Conservation (phyloP, 1,140 invertebrate genomes). For the Cyclina sinensis region DNA sequence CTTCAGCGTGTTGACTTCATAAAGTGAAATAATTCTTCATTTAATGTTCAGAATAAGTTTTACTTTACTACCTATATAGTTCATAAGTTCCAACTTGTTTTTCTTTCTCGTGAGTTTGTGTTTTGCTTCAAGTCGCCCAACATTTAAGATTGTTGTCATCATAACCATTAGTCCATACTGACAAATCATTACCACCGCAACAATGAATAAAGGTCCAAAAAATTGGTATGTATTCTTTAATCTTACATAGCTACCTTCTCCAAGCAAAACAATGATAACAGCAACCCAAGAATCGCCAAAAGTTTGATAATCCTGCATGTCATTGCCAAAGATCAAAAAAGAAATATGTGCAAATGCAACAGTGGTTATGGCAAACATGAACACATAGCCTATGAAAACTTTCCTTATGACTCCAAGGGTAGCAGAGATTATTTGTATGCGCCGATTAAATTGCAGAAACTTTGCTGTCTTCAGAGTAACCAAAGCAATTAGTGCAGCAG, state of each 20-base stretch:
- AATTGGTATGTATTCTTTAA: background rate
- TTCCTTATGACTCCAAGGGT: background rate
- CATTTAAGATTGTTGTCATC: conserved; percentile 51
- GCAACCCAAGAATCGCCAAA: conserved; percentile 31
- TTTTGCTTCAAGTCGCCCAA: background rate
- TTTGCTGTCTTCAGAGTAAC: conserved; percentile 62
- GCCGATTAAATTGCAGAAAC: conserved; percentile 55
- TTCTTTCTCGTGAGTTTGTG: conserved; percentile 3
- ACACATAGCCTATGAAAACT: conserved; percentile 1
- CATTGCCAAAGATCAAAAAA: conserved; percentile 46
- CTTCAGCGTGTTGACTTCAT: too few species aligned
- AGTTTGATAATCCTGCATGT: conserved; percentile 18
- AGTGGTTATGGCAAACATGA: conserved; percentile 23
- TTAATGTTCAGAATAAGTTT: conserved; percentile 24
- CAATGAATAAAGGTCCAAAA: conserved; percentile 54
- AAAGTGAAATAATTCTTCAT: too few species aligned
- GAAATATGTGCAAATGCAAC: conserved; percentile 53
- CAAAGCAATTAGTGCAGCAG: conserved; percentile 25
- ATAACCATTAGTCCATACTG: conserved; percentile 35
- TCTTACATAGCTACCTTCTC: conserved; percentile 44
- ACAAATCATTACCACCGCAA: conserved; percentile 32
- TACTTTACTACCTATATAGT: conserved; percentile 19
- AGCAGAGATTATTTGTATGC: background rate
- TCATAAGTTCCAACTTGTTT: conserved; percentile 2
- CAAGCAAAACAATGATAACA: conserved; percentile 51